phyloP scores from a whole-genome alignment of 2,797 vertebrate genomes.

The Streptopelia turtur region DNA sequence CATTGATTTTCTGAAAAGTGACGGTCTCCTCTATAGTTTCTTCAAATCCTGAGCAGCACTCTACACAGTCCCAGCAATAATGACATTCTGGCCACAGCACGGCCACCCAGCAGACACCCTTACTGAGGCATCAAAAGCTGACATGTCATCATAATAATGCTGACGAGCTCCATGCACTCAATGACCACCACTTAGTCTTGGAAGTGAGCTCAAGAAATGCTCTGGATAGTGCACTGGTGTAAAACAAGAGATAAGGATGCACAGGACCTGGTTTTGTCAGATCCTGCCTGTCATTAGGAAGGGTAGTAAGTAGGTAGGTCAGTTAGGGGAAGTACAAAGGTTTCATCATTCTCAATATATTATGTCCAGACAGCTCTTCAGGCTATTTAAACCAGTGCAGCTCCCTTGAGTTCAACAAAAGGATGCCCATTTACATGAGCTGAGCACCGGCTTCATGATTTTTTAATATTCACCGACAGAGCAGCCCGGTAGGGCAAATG shows the following conservation, averaged over 20 bases:
- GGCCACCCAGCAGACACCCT: not conserved
- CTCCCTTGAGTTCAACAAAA: not conserved
- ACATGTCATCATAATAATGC: accelerated
- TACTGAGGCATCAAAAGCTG: not conserved
- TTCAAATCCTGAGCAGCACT: not conserved
- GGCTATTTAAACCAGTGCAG: not conserved
- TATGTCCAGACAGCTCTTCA: not conserved
- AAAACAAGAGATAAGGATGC: not conserved
- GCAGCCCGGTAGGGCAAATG: not conserved
- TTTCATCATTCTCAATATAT: not conserved
- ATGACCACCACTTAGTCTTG: not conserved
- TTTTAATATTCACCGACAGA: not conserved
- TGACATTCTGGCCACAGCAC: not conserved
- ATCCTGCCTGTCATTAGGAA: not conserved
- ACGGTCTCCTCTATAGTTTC: not conserved
- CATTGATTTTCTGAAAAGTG: not conserved
- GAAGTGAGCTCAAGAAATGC: not conserved
- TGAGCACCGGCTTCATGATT: not conserved
- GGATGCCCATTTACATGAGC: not conserved
- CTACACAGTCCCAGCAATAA: not conserved
- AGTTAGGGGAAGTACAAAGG: not conserved
- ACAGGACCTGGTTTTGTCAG: not conserved
- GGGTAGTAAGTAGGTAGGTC: not conserved
- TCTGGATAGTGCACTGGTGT: too few species aligned
- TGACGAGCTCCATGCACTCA: not conserved